Evolutionary conservation across 2,797 vertebrate species (phyloP), one percentile per base, ranked within the genome.

Genomic region (Clamator glandarius): DNA sequence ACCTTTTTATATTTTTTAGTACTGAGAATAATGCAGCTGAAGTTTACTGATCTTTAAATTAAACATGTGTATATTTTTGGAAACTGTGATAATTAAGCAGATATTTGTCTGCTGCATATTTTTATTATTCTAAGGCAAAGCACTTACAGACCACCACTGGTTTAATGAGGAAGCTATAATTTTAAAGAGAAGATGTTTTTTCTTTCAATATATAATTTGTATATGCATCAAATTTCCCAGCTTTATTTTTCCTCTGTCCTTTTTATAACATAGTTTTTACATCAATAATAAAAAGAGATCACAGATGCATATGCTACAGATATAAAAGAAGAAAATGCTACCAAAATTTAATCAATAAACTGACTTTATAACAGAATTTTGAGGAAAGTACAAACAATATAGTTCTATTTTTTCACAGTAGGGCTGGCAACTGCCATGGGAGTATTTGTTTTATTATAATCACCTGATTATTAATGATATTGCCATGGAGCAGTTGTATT

Each of bases 31-130:
- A 57, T 9, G 28, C 57, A 66, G 68, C 39, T 59, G 36, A 26
- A 13, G 11, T 44, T 79, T 72, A 9, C 9, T 73, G 15, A 25
- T 58, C 61, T 55, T 67, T 28, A 61, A 66, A 61, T 29, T 41
- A 48, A 88, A 10, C 1, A 1, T 11, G 15, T 28, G 21, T 0
- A 0, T 26, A 23, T 18, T 62, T 90, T 57, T 50, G 36, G 48
- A 41, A 59, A 57, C 44, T 26, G 19, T 33, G 44, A 11, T 66
- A 50, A 31, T 41, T 31, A 31, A 61, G 23, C 23, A 52, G 18
- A 24, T 39, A 35, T 3, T 9, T 21, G 36, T 80, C 9, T 1
- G 8, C 36, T 55, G 41, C 0, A 1, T 16, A 6, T 50, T 64
- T 89, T 82, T 75, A 48, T 84, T 64, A n/a, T 81, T 77, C 58